These are phyloP conservation scores for Cyphomyrus plagiostoma DNA, from an alignment of 2,113 vertebrate species.

Conservation along the genomic window DNA sequence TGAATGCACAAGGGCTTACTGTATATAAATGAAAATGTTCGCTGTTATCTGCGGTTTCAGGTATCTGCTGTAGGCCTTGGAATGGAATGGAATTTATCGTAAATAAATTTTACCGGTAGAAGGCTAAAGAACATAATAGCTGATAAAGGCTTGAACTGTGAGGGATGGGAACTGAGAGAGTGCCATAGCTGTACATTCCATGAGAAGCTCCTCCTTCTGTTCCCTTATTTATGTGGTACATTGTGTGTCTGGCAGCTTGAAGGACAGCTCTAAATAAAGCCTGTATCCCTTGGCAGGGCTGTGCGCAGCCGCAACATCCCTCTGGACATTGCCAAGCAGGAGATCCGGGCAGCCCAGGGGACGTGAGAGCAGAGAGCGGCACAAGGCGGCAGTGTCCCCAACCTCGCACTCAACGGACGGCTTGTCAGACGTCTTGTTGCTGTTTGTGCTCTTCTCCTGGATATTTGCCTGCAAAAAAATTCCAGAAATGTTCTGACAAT, in stretches of 20 bases:
- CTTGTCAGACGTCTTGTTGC: not conserved
- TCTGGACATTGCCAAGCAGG: not conserved
- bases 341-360: not conserved
- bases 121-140: not conserved
- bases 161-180: not conserved
- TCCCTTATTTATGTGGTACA: not conserved
- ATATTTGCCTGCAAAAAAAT: not conserved
- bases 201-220: not conserved
- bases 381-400: not conserved
- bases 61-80: not conserved
- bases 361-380: not conserved
- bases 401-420: not conserved
- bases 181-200: not conserved
- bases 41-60: not conserved
- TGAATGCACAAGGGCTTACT: not conserved
- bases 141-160: not conserved
- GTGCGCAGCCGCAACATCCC: not conserved
- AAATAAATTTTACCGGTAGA: not conserved
- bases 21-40: not conserved
- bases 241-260: not conserved
- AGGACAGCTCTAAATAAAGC: not conserved
- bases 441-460: not conserved
- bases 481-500: constrained; percentile 12
- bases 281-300: not conserved
- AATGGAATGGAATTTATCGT: not conserved